Evolutionary conservation across 2,888 invertebrate species (phyloP).

Genomic region (Spilarctia lutea): DNA sequence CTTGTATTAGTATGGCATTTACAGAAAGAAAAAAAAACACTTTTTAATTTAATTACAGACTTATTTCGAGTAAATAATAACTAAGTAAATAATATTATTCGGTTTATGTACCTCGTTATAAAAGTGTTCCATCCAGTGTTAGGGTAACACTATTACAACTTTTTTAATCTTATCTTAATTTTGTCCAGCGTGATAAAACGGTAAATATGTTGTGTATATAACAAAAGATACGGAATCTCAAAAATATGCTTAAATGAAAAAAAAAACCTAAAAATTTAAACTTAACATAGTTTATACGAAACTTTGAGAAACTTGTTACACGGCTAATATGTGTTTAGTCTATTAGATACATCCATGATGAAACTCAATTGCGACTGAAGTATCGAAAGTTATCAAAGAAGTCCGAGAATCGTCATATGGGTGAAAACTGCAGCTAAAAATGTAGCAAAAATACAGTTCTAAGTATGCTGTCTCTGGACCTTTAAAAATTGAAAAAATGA

Average conservation of each 20-base stretch:
- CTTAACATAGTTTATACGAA: neutral
- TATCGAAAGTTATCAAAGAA: neutral
- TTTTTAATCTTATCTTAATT: neutral
- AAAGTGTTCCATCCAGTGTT: neutral
- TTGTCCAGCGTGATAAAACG: neutral
- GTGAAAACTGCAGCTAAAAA: neutral
- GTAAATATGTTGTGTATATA: neutral
- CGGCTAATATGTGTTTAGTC: neutral
- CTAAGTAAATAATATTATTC: no score
- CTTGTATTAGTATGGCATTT: no score
- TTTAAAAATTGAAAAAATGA: neutral
- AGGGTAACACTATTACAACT: neutral
- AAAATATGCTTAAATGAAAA: neutral
- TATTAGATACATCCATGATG: neutral
- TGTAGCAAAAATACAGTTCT: neutral
- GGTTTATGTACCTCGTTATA: neutral
- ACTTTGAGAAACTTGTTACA: neutral
- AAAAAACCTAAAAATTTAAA: neutral
- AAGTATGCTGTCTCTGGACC: neutral
- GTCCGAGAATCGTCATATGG: neutral
- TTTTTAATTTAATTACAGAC: no score
- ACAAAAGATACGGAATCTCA: neutral
- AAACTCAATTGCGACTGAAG: neutral
- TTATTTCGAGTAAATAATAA: no score
- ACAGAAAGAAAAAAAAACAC: no score